Evolutionary conservation across 2,113 vertebrate species (phyloP).

Genomic region (Catharus fuscescens): DNA sequence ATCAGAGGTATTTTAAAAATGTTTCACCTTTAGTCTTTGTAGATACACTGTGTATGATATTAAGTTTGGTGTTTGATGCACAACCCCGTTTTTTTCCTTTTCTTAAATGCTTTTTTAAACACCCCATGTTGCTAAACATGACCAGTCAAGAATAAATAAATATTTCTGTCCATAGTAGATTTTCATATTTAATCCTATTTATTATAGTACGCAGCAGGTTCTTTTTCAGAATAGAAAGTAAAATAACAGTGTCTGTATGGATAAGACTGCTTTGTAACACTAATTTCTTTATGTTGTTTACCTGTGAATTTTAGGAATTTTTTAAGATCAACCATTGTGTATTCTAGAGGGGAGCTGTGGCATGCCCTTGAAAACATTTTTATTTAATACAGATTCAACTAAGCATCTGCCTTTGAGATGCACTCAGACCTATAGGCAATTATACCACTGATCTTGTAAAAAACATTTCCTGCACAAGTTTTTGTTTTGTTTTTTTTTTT

Average conservation of each 20-base stretch:
- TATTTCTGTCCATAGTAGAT: background rate
- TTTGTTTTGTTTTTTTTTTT: background rate
- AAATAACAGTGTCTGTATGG: background rate
- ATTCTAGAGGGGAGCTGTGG: background rate
- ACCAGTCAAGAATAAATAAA: background rate
- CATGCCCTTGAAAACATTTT: background rate
- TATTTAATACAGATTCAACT: background rate
- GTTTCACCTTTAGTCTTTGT: slow-evolving; percentile 17
- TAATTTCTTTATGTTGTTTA: background rate
- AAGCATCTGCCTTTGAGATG: background rate
- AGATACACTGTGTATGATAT: background rate
- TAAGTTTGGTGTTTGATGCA: background rate
- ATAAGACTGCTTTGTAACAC: background rate
- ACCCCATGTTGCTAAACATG: background rate
- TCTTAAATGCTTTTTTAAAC: background rate
- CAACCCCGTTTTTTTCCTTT: background rate
- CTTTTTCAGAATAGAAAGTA: background rate
- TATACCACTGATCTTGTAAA: background rate
- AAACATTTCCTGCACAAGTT: background rate
- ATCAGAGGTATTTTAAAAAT: slow-evolving; percentile 49
- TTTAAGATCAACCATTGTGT: background rate
- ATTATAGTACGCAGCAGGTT: background rate
- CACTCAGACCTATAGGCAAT: background rate
- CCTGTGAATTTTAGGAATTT: fast-evolving
- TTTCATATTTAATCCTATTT: background rate